Percentiles rank a stretch among this genome's conserved stretches.
Conservation (phyloP, 2,797 vertebrate species). For the Lepus oiostolus region DNA sequence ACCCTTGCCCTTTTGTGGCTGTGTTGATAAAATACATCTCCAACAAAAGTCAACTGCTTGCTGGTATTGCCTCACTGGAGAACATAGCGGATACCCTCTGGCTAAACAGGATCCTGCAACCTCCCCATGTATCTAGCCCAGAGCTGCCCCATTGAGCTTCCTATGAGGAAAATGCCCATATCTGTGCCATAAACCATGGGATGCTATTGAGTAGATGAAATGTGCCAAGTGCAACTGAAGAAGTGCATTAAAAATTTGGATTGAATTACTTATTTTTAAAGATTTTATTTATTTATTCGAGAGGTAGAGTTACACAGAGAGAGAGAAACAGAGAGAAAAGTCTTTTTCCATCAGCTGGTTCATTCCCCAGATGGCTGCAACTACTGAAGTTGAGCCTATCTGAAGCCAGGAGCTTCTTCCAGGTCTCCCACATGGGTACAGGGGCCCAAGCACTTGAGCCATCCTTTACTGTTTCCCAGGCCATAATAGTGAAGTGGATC, state of each 20-base stretch:
- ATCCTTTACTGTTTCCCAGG: too few species aligned
- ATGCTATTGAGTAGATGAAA: neutral
- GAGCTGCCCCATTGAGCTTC: neutral
- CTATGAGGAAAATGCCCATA: neutral
- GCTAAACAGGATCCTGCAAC: too few species aligned
- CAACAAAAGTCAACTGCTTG: neutral
- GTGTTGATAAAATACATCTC: neutral
- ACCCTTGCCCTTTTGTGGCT: neutral
- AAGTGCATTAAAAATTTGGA: neutral
- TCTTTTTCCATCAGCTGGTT: too few species aligned
- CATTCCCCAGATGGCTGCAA: too few species aligned
- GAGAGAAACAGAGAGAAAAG: too few species aligned
- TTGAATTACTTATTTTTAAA: neutral
- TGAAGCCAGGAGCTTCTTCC: too few species aligned
- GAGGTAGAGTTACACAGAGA: too few species aligned
- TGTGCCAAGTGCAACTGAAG: neutral
- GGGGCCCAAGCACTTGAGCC: too few species aligned
- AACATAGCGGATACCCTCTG: neutral
- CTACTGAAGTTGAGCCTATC: too few species aligned
- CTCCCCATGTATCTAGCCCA: neutral
- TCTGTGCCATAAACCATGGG: neutral
- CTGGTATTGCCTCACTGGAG: neutral
- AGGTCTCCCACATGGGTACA: too few species aligned
- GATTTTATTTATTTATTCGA: too few species aligned
- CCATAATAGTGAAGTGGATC: too few species aligned